A percentile compares a stretch with the other conserved stretches of the same genome.
Conservation (phyloP, 37 sponge, comb jelly and placozoan species). For the Cliona cf. orientalis region DNA sequence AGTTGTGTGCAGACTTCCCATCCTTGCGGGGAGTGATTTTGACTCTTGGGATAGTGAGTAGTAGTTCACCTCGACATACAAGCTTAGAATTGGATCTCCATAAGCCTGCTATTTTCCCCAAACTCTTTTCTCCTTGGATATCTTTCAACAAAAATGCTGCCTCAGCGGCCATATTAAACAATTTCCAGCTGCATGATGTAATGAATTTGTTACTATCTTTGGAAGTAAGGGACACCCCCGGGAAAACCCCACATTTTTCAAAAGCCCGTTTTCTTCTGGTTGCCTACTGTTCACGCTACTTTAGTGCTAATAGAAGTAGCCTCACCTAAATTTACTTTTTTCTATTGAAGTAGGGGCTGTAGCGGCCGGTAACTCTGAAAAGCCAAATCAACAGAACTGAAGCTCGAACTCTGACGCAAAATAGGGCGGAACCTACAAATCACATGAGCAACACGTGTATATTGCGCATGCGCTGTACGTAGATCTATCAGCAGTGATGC, state of each 20-base stretch:
- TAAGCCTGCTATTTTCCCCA: not conserved
- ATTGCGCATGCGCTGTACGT: no score
- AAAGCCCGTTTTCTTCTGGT: no score
- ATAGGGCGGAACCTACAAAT: not conserved
- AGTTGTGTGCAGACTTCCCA: constrained; percentile 9
- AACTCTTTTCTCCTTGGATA: not conserved
- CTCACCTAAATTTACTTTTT: no score
- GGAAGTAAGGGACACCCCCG: no score
- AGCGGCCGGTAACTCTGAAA: no score
- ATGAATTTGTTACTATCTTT: not conserved
- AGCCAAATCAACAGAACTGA: no score
- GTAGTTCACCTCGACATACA: constrained; percentile 33
- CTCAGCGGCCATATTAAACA: not conserved
- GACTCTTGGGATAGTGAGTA: not conserved
- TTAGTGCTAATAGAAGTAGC: no score
- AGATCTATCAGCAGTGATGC: no score
- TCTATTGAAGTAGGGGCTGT: no score
- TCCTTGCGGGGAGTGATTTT: constrained; percentile 5
- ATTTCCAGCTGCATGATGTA: not conserved
- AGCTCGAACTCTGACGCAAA: not conserved
- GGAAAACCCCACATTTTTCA: no score
- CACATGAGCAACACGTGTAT: no score
- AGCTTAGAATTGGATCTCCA: not conserved
- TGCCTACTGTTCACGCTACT: not conserved
- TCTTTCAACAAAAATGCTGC: constrained; percentile 44